These are phyloP conservation scores for Albula goreensis DNA, from an alignment of 2,113 vertebrate species.

Conservation along the genomic window DNA sequence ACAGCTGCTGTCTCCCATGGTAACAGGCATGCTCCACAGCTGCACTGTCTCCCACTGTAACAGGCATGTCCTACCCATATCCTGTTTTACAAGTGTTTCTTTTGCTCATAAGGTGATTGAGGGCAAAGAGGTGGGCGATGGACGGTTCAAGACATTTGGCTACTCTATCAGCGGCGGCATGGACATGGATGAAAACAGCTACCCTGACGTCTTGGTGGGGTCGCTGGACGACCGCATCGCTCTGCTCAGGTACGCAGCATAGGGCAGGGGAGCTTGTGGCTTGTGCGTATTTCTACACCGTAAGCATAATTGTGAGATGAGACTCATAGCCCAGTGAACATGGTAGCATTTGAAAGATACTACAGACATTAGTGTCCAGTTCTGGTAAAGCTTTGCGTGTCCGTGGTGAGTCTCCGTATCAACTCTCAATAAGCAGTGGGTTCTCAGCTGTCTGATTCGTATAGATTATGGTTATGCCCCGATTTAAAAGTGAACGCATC, in stretches of 20 bases:
- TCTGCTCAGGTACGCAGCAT: constrained; percentile 78
- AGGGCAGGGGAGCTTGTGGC: too few relatives aligned
- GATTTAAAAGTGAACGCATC: too few relatives aligned
- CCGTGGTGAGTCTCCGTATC: neutral
- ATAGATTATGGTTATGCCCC: too few relatives aligned
- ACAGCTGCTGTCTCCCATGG: too few relatives aligned
- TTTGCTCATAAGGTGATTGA: constrained; percentile 74
- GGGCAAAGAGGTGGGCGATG: constrained; percentile 67
- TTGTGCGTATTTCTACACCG: too few relatives aligned
- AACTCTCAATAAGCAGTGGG: neutral
- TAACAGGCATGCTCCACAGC: too few relatives aligned
- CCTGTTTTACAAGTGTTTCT: too few relatives aligned
- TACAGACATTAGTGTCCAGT: neutral
- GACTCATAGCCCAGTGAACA: too few relatives aligned
- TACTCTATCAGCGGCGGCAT: constrained; percentile 89
- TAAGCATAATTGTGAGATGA: too few relatives aligned
- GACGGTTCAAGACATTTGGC: constrained; percentile 78
- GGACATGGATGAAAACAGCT: constrained; percentile 85
- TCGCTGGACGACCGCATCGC: constrained; percentile 80
- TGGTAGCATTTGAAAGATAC: neutral
- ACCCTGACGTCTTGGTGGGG: constrained; percentile 91
- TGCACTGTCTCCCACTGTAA: too few relatives aligned
- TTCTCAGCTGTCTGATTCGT: neutral
- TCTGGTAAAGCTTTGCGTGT: neutral
- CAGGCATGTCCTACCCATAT: too few relatives aligned